A percentile compares a stretch with the other conserved stretches of the same genome.
Conservation (phyloP, 2,113 vertebrate genomes). For the Oceanites oceanicus region DNA sequence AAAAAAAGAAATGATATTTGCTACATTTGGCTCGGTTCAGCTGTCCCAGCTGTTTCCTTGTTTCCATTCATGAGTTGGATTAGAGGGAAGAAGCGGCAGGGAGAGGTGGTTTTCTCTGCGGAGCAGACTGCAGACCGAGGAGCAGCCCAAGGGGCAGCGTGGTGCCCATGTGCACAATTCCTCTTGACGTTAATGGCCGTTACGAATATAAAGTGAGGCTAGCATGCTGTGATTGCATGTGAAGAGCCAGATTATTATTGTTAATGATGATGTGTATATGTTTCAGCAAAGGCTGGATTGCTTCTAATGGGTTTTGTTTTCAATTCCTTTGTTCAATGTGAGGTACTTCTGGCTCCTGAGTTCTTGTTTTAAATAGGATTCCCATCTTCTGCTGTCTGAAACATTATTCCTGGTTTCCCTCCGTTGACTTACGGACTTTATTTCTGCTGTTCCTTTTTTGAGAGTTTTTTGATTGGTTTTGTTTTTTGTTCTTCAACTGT, state of each 20-base stretch:
- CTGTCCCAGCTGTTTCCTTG: neutral
- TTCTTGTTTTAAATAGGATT: neutral
- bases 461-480: neutral
- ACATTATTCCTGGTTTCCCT: neutral
- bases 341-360: neutral
- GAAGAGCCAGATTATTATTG: slow-evolving; percentile 19
- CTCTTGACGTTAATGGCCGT: neutral
- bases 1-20: neutral
- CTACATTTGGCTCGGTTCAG: neutral
- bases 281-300: neutral
- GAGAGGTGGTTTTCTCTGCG: neutral
- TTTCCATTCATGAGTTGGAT: neutral
- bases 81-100: neutral
- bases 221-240: neutral
- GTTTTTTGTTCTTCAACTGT: neutral
- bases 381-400: neutral
- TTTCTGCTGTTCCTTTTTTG: neutral
- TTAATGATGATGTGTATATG: slow-evolving; percentile 15
- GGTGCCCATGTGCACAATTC: neutral
- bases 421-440: neutral
- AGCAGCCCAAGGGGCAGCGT: rapidly evolving
- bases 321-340: neutral
- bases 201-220: neutral
- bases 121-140: neutral
- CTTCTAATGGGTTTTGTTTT: slow-evolving; percentile 42